Conservation (phyloP, 1,140 invertebrate genomes). For the Drusus annulatus region DNA sequence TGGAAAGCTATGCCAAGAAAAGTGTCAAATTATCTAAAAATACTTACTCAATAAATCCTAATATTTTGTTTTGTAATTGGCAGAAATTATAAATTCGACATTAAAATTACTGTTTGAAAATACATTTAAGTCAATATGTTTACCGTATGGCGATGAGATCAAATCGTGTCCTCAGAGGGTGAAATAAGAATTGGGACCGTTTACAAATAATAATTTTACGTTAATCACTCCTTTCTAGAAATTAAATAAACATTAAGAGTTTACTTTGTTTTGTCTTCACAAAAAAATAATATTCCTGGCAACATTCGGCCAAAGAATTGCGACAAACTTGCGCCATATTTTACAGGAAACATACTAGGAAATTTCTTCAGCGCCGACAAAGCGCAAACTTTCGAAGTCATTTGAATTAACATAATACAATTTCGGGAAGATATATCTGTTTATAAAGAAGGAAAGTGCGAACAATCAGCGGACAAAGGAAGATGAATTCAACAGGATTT, state of each 20-base stretch:
- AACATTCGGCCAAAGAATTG: slow-evolving; percentile 5
- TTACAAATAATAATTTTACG: too few species aligned
- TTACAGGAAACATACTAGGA: not conserved
- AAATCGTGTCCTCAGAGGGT: too few species aligned
- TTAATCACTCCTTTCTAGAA: not conserved
- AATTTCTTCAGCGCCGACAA: not conserved
- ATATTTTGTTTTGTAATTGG: too few species aligned
- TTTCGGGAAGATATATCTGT: slow-evolving; percentile 4
- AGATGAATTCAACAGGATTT: not conserved
- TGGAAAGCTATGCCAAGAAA: too few species aligned
- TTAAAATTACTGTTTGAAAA: too few species aligned
- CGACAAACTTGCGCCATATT: slow-evolving; percentile 11
- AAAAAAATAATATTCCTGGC: not conserved
- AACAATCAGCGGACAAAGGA: not conserved
- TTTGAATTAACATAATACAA: slow-evolving; percentile 35
- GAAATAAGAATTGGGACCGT: too few species aligned
- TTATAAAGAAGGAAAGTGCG: not conserved
- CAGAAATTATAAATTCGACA: too few species aligned
- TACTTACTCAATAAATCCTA: too few species aligned
- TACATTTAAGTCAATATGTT: too few species aligned
- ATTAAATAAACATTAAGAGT: not conserved
- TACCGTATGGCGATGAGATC: too few species aligned
- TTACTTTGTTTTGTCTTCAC: not conserved
- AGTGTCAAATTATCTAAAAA: too few species aligned
- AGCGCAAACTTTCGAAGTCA: slow-evolving; percentile 6